Evolutionary conservation across 2,888 invertebrate genomes (phyloP).

Genomic region (Lapara coniferarum): DNA sequence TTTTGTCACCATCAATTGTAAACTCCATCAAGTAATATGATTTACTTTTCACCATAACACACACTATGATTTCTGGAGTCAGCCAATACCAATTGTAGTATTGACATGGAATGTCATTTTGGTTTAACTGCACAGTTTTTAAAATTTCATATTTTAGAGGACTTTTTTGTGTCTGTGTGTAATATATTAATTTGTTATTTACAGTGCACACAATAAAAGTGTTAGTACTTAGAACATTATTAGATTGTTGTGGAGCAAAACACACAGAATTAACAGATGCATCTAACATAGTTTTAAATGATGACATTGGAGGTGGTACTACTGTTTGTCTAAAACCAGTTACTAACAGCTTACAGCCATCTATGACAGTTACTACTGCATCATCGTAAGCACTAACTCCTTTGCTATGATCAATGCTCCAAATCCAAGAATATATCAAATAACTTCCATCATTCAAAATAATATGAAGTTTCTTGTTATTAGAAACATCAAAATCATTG

Average conservation of each 20-base stretch:
- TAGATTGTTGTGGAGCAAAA: constrained; percentile 74
- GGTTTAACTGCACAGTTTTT: constrained; percentile 49
- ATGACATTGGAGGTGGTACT: constrained; percentile 93
- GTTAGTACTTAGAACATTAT: constrained; percentile 59
- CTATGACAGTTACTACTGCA: constrained; percentile 88
- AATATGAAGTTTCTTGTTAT: constrained; percentile 84
- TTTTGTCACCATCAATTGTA: constrained; percentile 44
- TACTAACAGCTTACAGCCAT: constrained; percentile 87
- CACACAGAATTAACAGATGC: constrained; percentile 83
- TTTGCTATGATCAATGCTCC: constrained; percentile 82
- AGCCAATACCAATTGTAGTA: constrained; percentile 84
- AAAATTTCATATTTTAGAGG: constrained; percentile 61
- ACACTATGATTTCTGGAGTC: constrained; percentile 69
- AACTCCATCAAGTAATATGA: constrained; percentile 60
- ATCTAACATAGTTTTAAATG: constrained; percentile 81
- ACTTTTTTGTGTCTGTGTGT: constrained; percentile 61
- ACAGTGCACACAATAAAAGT: constrained; percentile 67
- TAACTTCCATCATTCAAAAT: constrained; percentile 75
- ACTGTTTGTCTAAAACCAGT: constrained; percentile 89
- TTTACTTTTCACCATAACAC: constrained; percentile 52
- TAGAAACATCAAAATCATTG: constrained; percentile 73
- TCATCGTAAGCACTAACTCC: constrained; percentile 79
- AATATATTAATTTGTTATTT: constrained; percentile 66
- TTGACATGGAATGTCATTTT: constrained; percentile 63
- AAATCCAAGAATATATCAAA: constrained; percentile 86